Evolutionary conservation across 2,797 vertebrate species (phyloP), one percentile per base, ranked within the genome.

Genomic region (Sphaeramia orbicularis): DNA sequence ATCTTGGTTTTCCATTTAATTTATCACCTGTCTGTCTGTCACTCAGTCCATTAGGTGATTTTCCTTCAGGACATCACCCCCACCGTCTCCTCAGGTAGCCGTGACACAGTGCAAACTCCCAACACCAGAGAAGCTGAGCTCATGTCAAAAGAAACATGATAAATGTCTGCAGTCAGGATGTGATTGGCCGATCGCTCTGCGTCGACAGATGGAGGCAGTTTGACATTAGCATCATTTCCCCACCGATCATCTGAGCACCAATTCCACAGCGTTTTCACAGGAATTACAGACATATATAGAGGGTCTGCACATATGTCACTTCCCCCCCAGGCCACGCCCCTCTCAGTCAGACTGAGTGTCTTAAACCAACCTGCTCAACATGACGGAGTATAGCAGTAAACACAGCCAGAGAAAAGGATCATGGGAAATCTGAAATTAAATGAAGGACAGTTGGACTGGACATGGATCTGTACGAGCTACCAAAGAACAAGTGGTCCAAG

Each of bases 151-250:
- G 27, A 49, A 52, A 52, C 14, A 43, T 10, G 16, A 58, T 2
- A 16, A 21, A 16, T 15, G 40, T 45, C 32, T 53, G 11, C n/a
- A 6, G 2, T 27, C 11, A 8, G 21, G 19, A 21, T 44, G 21
- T 30, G 53, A 51, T 10, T 3, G 50, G 47, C 6, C 8, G n/a
- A 18, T 58, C 24, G 7, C 0, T 3, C 57, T 53, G 37, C 14
- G 16, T 10, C 18, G 37, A 21, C 64, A 65, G 48, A 72, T 48
- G 59, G 56, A 73, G 36, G 47, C 13, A 47, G 41, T 48, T 59
- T 53, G 18, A 38, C 48, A 64, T 68, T 47, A 43, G 41, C 48
- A 35, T 48, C 6, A 24, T 62, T 57, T 52, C 24, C 48, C 37
- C 65, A 48, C 37, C 19, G 52, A 30, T 16, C 42, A 12, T 11